phyloP scores from a whole-genome alignment of 2,113 vertebrate species.

The Hippocampus abdominalis region DNA sequence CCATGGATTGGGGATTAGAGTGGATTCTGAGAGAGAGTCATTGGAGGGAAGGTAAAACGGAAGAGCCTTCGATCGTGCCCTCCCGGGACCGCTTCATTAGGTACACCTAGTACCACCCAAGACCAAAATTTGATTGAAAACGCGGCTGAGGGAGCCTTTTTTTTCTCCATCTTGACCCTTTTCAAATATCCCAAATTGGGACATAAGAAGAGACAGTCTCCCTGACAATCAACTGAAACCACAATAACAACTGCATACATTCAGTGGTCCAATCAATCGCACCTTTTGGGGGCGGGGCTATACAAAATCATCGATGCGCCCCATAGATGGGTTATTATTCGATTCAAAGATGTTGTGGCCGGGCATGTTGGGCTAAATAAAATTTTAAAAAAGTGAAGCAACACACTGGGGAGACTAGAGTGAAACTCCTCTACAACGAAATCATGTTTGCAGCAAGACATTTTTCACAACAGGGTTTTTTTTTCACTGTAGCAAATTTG shows the following conservation, averaged over 20 bases:
- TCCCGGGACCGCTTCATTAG: not conserved
- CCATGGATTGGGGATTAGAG: constrained; percentile 56
- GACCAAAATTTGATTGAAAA: not conserved
- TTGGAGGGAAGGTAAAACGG: constrained; percentile 10
- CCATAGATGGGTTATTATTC: not conserved
- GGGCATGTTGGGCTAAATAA: not conserved
- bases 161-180: not conserved
- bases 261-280: not conserved
- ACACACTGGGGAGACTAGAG: not conserved
- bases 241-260: not conserved
- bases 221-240: not conserved
- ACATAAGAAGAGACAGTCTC: not conserved
- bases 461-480: no score
- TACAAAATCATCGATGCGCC: not conserved
- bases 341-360: not conserved
- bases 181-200: not conserved
- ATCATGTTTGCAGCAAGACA: no score
- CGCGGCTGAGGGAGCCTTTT: not conserved
- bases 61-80: constrained; percentile 2
- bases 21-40: constrained; percentile 45
- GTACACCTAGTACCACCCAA: not conserved
- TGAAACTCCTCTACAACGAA: no score
- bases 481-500: no score
- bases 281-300: no score
- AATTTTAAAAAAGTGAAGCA: not conserved